These are phyloP conservation scores for Azemiops feae DNA, from an alignment of 2,113 vertebrate genomes.

Conservation along the genomic window DNA sequence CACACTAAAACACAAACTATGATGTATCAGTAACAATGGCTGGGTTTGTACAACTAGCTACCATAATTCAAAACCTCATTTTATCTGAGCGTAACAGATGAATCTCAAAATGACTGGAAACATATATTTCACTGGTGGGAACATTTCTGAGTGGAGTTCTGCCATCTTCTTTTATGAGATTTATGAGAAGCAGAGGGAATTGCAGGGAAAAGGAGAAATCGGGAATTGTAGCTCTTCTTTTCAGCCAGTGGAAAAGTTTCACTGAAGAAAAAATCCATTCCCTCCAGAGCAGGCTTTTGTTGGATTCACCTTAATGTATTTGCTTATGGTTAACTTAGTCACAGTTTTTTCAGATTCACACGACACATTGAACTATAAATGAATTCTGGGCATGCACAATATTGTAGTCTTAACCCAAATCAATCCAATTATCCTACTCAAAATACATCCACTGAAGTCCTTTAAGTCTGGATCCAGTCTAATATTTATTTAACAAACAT, in stretches of 20 bases:
- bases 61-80: not conserved
- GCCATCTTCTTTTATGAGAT: not conserved
- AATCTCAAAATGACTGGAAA: not conserved
- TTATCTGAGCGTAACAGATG: not conserved
- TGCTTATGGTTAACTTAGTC: not conserved
- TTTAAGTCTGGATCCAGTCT: not conserved
- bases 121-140: not conserved
- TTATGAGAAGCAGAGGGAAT: not conserved
- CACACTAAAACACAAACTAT: not conserved
- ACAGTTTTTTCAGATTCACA: not conserved
- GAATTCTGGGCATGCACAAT: not conserved
- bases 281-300: not conserved
- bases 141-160: not conserved
- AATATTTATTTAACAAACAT: not conserved
- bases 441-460: not conserved
- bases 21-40: not conserved
- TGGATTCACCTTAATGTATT: not conserved
- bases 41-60: not conserved
- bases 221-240: not conserved
- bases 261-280: not conserved
- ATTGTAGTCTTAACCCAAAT: not conserved
- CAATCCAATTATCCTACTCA: not conserved
- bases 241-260: not conserved
- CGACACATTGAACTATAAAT: not conserved
- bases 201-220: not conserved